A percentile compares a stretch with the other conserved stretches of the same genome.
Conservation (phyloP, 2,113 vertebrate species). For the Myiozetetes cayanensis region DNA sequence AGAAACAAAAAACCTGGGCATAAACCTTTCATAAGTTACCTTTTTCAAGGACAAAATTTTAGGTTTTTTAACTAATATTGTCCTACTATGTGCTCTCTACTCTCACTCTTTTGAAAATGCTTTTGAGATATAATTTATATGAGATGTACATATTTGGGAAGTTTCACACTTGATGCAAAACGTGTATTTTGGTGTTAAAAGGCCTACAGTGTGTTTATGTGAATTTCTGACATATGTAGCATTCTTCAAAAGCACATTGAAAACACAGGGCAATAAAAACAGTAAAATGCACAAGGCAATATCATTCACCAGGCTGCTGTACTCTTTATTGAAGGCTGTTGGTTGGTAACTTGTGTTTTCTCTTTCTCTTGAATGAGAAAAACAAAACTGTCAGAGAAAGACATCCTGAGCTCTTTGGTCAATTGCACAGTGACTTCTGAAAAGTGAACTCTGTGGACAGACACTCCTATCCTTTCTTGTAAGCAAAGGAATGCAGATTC, state of each 20-base stretch:
- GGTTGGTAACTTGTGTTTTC: not conserved
- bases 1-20: not conserved
- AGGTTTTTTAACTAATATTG: not conserved
- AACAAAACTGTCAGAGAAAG: not conserved
- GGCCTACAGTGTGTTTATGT: constrained; percentile 15
- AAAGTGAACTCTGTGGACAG: not conserved
- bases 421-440: not conserved
- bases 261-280: not conserved
- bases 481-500: not conserved
- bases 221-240: not conserved
- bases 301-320: not conserved
- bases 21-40: not conserved
- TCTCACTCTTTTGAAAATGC: not conserved
- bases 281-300: not conserved
- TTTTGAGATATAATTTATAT: not conserved
- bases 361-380: not conserved
- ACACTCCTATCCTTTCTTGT: not conserved
- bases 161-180: not conserved
- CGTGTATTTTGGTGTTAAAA: constrained; percentile 14
- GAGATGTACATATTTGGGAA: not conserved
- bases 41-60: not conserved
- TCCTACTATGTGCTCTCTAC: not conserved
- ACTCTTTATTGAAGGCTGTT: not conserved
- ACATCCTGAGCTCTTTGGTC: not conserved
- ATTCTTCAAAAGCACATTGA: not conserved